Conservation (phyloP, 2,113 vertebrate species). For the Clarias gariepinus region DNA sequence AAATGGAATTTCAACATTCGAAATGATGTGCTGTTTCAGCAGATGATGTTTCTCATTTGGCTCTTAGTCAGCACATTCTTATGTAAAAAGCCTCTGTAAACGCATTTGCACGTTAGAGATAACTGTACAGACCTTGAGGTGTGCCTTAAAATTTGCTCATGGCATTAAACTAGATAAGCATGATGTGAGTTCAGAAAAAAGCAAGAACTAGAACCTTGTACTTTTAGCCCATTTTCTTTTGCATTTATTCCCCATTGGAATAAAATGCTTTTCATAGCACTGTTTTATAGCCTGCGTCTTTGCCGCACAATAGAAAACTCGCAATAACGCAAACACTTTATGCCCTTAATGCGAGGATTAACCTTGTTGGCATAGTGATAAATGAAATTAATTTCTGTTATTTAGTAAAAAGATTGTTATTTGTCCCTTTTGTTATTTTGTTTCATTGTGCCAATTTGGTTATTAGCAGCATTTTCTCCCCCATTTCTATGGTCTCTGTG, state of each 20-base stretch:
- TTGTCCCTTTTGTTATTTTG: conserved; percentile 17
- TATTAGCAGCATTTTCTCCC: neutral
- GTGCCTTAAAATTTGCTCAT: neutral
- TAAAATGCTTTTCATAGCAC: neutral
- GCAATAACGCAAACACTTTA: neutral
- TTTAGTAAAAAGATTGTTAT: conserved; percentile 15
- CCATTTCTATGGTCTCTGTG: neutral
- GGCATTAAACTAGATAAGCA: conserved; percentile 30
- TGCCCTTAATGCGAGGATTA: conserved; percentile 4
- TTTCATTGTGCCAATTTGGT: conserved; percentile 44
- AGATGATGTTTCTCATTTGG: neutral
- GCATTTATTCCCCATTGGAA: conserved; percentile 8
- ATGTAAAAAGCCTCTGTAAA: conserved; percentile 3
- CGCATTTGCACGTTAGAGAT: neutral
- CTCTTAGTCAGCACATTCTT: neutral
- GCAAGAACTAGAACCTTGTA: neutral
- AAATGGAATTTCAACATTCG: neutral
- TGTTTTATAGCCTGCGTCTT: conserved; percentile 21
- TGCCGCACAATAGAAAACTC: conserved; percentile 27
- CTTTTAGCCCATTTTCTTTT: neutral
- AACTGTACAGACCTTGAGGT: conserved; percentile 1
- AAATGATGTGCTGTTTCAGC: conserved; percentile 10
- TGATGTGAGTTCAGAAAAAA: neutral
- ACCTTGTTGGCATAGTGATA: conserved; percentile 29
- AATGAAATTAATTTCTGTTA: conserved; percentile 1